Conservation (phyloP, 2,797 vertebrate species). For the Pristis pectinata region DNA sequence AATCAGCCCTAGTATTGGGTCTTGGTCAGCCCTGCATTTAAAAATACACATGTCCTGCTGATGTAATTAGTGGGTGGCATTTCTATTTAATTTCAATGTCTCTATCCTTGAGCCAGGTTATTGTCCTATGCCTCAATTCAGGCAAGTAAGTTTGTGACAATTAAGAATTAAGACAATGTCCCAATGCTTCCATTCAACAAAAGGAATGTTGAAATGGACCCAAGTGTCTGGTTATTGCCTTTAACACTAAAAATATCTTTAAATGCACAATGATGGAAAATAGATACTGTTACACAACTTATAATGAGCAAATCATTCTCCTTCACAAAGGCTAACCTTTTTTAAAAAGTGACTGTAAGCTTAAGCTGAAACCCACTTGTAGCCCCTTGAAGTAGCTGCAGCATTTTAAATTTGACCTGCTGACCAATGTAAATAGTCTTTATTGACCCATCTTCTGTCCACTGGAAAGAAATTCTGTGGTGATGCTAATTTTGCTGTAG, state of each 20-base stretch:
- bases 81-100: not conserved
- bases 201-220: too few relatives aligned
- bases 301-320: not conserved
- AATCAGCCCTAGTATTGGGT: not conserved
- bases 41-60: not conserved
- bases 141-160: not conserved
- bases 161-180: not conserved
- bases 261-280: too few relatives aligned
- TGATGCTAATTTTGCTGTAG: not conserved
- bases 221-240: too few relatives aligned
- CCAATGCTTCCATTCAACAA: too few relatives aligned
- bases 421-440: not conserved
- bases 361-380: not conserved
- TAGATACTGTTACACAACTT: too few relatives aligned
- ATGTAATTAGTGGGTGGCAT: not conserved
- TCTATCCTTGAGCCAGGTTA: not conserved
- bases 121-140: not conserved
- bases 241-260: too few relatives aligned
- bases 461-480: not conserved
- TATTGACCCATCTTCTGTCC: not conserved
- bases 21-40: not conserved
- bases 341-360: not conserved
- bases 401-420: not conserved
- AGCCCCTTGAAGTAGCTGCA: not conserved
- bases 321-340: not conserved